phyloP scores from a whole-genome alignment of 2,888 invertebrate genomes.

The Tolmerus cingulatus region DNA sequence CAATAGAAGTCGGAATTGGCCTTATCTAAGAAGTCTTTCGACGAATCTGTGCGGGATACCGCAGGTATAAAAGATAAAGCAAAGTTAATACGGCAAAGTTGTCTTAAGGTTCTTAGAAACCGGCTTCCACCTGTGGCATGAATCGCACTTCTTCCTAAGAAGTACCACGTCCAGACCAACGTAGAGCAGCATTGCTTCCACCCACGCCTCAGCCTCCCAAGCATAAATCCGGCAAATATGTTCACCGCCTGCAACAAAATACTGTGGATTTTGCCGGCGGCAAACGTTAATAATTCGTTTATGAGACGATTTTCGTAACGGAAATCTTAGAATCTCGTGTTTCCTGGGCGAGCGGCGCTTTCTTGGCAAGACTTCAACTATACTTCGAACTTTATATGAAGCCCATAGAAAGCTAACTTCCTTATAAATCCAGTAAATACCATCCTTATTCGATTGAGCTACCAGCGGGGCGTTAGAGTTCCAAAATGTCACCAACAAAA shows the following conservation, averaged over 20 bases:
- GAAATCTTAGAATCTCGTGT: neutral
- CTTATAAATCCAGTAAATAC: neutral
- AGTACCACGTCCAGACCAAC: neutral
- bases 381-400: neutral
- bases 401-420: neutral
- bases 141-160: neutral
- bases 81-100: neutral
- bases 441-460: neutral
- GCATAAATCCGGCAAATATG: neutral
- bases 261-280: neutral
- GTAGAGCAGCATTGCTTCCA: neutral
- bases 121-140: neutral
- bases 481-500: too few relatives aligned
- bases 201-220: neutral
- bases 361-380: neutral
- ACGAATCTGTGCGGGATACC: neutral
- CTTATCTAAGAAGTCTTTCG: neutral
- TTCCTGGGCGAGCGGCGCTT: neutral
- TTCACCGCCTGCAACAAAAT: neutral
- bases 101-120: neutral
- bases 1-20: neutral
- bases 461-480: neutral
- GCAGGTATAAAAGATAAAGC: neutral
- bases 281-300: neutral
- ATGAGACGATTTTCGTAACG: neutral